phyloP scores from a whole-genome alignment of 2,888 invertebrate genomes.

The Chaetoderma sp. region DNA sequence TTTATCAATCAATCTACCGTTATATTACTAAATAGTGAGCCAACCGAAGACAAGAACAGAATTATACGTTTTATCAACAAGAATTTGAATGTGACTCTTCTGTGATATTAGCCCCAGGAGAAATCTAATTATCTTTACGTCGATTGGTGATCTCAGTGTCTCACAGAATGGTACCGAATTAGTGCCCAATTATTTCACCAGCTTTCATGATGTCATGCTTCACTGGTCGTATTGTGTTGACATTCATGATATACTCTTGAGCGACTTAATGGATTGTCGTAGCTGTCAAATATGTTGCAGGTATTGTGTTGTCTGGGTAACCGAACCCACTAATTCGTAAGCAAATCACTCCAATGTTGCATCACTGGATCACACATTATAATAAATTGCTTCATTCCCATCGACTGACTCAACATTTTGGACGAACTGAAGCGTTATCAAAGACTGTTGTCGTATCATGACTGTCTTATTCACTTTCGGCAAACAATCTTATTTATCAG shows the following conservation, averaged over 20 bases:
- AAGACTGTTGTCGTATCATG: not conserved
- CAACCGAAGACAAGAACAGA: not conserved
- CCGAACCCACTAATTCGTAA: too few species aligned
- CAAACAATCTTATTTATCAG: not conserved
- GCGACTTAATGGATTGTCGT: too few species aligned
- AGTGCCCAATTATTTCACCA: not conserved
- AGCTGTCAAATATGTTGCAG: too few species aligned
- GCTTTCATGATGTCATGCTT: not conserved
- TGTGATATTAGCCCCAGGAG: not conserved
- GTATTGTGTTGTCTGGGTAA: too few species aligned
- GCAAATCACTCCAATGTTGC: not conserved
- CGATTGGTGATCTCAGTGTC: not conserved
- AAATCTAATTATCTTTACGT: not conserved
- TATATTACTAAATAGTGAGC: too few species aligned
- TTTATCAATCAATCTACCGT: not conserved
- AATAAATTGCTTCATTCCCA: not conserved
- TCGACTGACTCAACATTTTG: not conserved
- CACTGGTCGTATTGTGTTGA: too few species aligned
- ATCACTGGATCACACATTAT: not conserved
- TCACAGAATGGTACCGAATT: not conserved
- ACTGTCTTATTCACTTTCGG: not conserved
- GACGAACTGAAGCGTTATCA: not conserved
- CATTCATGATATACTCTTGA: too few species aligned
- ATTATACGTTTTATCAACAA: not conserved
- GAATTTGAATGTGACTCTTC: not conserved